Evolutionary conservation across 2,797 vertebrate species (phyloP).

Genomic region (Sarcophilus harrisii): DNA sequence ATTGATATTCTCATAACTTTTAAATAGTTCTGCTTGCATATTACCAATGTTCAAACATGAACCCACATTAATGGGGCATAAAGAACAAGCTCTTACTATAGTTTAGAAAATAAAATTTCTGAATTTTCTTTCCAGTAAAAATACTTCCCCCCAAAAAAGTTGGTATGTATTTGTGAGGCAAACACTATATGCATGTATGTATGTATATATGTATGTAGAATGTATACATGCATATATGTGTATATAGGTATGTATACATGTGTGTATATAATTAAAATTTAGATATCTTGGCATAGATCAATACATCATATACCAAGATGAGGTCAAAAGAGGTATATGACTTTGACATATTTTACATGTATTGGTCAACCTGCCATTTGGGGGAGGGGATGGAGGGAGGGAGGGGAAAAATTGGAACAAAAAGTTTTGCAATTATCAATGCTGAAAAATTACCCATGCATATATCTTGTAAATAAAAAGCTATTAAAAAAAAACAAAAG

Average conservation of each 20-base stretch:
- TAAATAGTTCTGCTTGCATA: constrained; percentile 73
- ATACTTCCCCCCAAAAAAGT: neutral
- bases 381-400: no score
- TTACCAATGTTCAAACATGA: constrained; percentile 76
- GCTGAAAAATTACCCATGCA: no score
- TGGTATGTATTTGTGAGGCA: neutral
- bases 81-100: neutral
- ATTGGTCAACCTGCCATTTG: no score
- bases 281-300: neutral
- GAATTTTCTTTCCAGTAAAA: neutral
- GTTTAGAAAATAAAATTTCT: neutral
- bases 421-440: no score
- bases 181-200: neutral
- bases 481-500: neutral
- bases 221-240: neutral
- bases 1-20: constrained; percentile 82
- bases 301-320: neutral
- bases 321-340: neutral
- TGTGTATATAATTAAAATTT: neutral
- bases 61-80: constrained; percentile 74
- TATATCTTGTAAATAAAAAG: no score
- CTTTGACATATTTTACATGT: no score
- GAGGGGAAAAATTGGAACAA: no score
- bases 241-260: neutral
- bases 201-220: neutral